These are phyloP conservation scores for Monochamus saltuarius DNA, from an alignment of 1,140 invertebrate genomes.

Conservation along the genomic window DNA sequence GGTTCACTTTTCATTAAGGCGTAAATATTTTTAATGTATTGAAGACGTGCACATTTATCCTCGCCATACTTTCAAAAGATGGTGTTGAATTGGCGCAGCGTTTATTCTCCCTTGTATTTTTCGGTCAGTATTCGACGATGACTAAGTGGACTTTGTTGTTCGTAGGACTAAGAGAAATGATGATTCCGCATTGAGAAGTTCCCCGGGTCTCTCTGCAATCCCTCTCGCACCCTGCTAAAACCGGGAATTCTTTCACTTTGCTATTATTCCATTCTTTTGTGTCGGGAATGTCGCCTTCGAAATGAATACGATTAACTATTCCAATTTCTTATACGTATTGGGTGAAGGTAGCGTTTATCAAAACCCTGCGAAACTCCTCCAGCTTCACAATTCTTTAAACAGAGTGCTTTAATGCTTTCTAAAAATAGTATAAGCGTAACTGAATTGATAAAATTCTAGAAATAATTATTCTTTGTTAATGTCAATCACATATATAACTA, in stretches of 20 bases:
- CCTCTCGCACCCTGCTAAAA: slow-evolving; percentile 37
- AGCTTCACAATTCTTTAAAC: no score
- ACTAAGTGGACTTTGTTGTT: slow-evolving; percentile 57
- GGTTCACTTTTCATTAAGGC: neutral
- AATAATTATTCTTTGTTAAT: no score
- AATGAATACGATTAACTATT: slow-evolving; percentile 20
- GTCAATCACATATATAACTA: no score
- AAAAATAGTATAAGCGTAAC: no score
- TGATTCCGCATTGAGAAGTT: slow-evolving; percentile 51
- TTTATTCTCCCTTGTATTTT: slow-evolving; percentile 46
- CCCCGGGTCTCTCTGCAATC: slow-evolving; percentile 43
- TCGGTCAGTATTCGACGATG: slow-evolving; percentile 51
- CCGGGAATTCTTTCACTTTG: slow-evolving; percentile 38
- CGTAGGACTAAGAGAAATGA: slow-evolving; percentile 54
- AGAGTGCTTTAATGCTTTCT: no score
- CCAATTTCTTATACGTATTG: slow-evolving; percentile 8
- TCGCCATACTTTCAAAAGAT: slow-evolving; percentile 25
- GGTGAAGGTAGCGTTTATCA: slow-evolving; percentile 6
- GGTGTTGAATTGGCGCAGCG: slow-evolving; percentile 41
- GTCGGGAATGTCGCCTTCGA: slow-evolving; percentile 16
- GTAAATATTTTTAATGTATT: slow-evolving; percentile 32
- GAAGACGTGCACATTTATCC: slow-evolving; percentile 31
- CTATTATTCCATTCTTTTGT: slow-evolving; percentile 41
- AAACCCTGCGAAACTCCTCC: neutral
- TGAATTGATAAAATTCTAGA: no score